phyloP scores from a whole-genome alignment of 2,797 vertebrate genomes.

The Anguilla megastoma region DNA sequence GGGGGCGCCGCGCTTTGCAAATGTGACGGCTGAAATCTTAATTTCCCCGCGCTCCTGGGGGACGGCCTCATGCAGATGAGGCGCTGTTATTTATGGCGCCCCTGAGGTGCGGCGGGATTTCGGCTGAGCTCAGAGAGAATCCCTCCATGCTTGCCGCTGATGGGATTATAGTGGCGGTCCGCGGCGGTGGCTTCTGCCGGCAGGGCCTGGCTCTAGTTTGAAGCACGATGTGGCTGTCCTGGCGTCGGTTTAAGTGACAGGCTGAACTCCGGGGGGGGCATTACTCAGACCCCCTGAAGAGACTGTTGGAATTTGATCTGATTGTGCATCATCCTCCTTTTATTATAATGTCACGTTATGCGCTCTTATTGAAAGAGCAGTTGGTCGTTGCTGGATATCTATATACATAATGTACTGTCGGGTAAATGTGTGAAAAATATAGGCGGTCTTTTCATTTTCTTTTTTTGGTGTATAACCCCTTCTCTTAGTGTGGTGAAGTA shows the following conservation, averaged over 20 bases:
- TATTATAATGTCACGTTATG: not conserved
- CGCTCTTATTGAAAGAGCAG: not conserved
- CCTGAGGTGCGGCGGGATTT: not conserved
- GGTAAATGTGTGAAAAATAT: conserved; percentile 13
- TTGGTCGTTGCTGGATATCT: conserved; percentile 10
- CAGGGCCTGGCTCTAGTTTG: not conserved
- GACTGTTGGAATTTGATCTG: not conserved
- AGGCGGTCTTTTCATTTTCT: not conserved
- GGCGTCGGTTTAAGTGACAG: not conserved
- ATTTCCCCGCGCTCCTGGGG: not conserved
- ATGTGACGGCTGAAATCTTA: not conserved
- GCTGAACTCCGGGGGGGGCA: not conserved
- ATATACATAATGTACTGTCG: not conserved
- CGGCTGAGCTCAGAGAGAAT: not conserved
- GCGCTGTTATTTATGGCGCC: not conserved
- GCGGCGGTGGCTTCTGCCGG: not conserved
- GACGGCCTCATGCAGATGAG: not conserved
- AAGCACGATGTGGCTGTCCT: not conserved
- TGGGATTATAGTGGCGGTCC: not conserved
- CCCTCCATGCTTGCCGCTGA: not conserved
- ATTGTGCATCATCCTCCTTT: not conserved
- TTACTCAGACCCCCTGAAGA: not conserved
- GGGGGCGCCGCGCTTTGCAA: not conserved
- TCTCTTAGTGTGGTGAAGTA: not conserved
- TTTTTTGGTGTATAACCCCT: not conserved